Evolutionary conservation across 2,888 invertebrate genomes (phyloP).

Genomic region (Trichacis sp.): DNA sequence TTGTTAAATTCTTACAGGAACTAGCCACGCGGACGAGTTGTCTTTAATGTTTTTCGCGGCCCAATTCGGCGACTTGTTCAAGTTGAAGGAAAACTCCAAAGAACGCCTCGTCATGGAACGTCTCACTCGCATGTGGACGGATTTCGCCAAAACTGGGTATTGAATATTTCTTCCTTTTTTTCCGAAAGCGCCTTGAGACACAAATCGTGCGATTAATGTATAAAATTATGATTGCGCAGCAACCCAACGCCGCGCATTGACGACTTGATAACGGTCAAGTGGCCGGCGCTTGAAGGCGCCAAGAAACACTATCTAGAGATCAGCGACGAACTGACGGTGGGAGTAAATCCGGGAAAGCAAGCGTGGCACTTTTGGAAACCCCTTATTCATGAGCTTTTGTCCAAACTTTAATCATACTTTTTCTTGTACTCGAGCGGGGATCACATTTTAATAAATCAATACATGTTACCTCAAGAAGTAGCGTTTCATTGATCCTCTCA

Average conservation of each 20-base stretch:
- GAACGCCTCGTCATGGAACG: constrained; percentile 50
- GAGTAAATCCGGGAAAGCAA: constrained; percentile 29
- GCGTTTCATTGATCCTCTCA: no score
- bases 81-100: constrained; percentile 42
- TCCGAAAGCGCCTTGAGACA: no score
- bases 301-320: constrained; percentile 50
- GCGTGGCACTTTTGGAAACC: constrained; percentile 45
- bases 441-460: no score
- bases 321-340: constrained; percentile 32
- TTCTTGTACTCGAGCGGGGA: no score
- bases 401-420: background rate
- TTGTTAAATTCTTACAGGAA: no score
- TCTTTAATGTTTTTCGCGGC: constrained; percentile 71
- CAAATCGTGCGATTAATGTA: no score
- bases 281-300: constrained; percentile 45
- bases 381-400: constrained; percentile 5
- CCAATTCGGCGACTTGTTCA: constrained; percentile 34
- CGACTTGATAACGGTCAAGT: constrained; percentile 41
- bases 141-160: constrained; percentile 60
- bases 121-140: constrained; percentile 55
- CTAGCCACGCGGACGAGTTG: constrained; percentile 75
- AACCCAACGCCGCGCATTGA: constrained; percentile 52
- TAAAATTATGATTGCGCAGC: constrained; percentile 36
- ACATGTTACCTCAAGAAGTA: no score
- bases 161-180: no score